Conservation (phyloP, 2,888 invertebrate species). For the Tolmerus cingulatus region DNA sequence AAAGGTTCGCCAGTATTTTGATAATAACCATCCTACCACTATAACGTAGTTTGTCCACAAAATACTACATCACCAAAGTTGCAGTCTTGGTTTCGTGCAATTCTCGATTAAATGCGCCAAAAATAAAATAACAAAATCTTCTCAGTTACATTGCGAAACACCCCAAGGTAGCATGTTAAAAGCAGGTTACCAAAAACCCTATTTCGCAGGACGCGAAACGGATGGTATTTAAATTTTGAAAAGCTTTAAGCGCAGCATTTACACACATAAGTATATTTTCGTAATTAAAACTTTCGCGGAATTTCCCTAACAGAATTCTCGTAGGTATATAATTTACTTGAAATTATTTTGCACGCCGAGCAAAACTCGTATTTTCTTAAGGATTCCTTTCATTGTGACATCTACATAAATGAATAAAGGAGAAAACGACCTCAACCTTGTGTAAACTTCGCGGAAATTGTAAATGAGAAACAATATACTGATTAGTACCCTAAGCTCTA, state of each 20-base stretch:
- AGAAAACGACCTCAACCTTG: neutral
- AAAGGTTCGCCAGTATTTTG: neutral
- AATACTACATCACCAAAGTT: neutral
- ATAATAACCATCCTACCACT: neutral
- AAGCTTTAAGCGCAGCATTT: neutral
- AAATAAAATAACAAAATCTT: neutral
- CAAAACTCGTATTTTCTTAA: neutral
- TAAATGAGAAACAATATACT: neutral
- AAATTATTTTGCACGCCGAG: neutral
- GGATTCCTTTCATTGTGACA: neutral
- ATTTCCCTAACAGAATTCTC: neutral
- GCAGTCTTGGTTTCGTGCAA: neutral
- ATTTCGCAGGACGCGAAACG: neutral
- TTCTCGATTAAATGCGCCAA: neutral
- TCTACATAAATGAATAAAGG: neutral
- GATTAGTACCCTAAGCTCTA: neutral
- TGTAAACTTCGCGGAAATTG: neutral
- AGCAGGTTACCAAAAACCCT: neutral
- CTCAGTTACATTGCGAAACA: neutral
- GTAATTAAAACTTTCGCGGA: neutral
- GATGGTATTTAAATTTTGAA: neutral
- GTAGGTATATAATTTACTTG: too few species aligned
- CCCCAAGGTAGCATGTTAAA: neutral
- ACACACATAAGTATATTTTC: neutral
- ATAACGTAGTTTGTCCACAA: neutral